phyloP scores from a whole-genome alignment of 64 coral and sea anemone species.

The Platygyra sinensis region DNA sequence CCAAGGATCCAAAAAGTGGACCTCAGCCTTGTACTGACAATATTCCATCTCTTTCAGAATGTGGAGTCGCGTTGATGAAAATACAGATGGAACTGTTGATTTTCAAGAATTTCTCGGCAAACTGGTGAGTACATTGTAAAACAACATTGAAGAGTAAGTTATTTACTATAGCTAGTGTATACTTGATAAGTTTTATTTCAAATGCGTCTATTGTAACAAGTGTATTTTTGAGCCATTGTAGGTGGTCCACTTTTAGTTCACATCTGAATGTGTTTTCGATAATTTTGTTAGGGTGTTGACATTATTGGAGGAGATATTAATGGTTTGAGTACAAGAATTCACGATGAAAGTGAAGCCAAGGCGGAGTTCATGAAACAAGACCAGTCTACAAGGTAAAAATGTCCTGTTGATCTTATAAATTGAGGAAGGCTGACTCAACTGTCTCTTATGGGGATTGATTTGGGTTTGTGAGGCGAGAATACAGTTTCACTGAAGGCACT shows the following conservation, averaged over 20 bases:
- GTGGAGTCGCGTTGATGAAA: slow-evolving; percentile 90
- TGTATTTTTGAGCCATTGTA: neutral
- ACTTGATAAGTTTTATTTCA: neutral
- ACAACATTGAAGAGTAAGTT: too few relatives aligned
- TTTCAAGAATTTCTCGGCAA: slow-evolving; percentile 94
- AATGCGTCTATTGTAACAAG: too few relatives aligned
- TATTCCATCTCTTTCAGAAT: slow-evolving; percentile 48
- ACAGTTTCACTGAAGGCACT: too few relatives aligned
- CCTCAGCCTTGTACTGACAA: neutral
- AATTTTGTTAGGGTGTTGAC: slow-evolving; percentile 74
- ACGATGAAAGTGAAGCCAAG: slow-evolving; percentile 92
- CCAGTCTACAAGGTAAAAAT: slow-evolving; percentile 62
- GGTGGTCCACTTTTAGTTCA: neutral
- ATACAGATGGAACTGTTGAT: slow-evolving; percentile 73
- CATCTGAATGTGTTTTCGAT: neutral
- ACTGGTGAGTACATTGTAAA: slow-evolving; percentile 55
- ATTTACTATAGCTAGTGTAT: neutral
- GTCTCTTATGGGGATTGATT: too few relatives aligned
- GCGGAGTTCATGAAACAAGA: slow-evolving; percentile 92
- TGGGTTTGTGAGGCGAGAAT: too few relatives aligned
- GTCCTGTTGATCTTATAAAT: too few relatives aligned
- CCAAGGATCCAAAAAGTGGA: neutral
- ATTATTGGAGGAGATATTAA: slow-evolving; percentile 88
- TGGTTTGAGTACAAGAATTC: slow-evolving; percentile 85
- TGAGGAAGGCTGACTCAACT: too few relatives aligned